Evolutionary conservation across 1,140 invertebrate species (phyloP).

Genomic region (Metopolophium dirhodum): DNA sequence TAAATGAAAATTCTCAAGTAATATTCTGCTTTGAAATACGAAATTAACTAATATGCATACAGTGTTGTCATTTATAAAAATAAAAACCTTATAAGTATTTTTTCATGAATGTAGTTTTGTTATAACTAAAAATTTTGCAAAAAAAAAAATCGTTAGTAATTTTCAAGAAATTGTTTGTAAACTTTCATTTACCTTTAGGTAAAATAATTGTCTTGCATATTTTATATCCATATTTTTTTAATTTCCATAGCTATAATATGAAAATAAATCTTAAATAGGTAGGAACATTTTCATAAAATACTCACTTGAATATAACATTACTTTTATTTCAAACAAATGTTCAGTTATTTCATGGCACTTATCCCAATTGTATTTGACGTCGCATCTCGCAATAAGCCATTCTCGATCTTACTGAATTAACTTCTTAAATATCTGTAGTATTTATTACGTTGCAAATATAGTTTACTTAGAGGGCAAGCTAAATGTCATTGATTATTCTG

Average conservation of each 20-base stretch:
- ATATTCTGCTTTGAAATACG: not conserved
- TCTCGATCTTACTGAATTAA: not conserved
- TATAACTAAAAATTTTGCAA: too few relatives aligned
- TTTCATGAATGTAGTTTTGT: too few relatives aligned
- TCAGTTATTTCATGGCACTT: slow-evolving; percentile 2
- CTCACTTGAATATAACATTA: not conserved
- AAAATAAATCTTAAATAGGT: not conserved
- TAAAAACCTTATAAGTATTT: too few relatives aligned
- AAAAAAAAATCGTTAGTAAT: not conserved
- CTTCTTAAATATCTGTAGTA: not conserved
- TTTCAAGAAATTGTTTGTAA: not conserved
- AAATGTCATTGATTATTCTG: slow-evolving; percentile 21
- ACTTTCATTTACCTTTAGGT: not conserved
- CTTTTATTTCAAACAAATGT: not conserved
- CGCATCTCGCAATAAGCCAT: not conserved
- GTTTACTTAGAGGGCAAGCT: not conserved
- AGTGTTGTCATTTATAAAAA: too few relatives aligned
- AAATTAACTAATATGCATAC: too few relatives aligned
- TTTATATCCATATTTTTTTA: not conserved
- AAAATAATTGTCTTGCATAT: not conserved
- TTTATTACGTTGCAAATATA: not conserved
- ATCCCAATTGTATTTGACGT: not conserved
- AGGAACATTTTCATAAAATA: not conserved
- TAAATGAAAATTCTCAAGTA: not conserved
- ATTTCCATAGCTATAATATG: not conserved